Conservation (phyloP, 1,140 invertebrate species). For the Drosophila neocordata region DNA sequence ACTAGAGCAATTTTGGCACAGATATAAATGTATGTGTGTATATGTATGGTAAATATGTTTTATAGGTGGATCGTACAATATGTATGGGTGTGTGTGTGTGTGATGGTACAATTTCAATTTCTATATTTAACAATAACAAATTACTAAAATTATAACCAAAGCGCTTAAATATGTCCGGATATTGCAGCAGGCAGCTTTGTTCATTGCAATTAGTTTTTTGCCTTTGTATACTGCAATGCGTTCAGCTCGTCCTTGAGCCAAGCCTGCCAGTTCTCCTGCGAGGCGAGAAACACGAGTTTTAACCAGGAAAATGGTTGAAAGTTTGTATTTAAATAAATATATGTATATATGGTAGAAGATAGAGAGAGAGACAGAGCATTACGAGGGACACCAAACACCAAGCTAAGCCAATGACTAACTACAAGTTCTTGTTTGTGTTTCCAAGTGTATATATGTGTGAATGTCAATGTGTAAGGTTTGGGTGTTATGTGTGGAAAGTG, state of each 20-base stretch:
- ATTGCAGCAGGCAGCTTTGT: conserved; percentile 27
- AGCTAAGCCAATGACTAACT: conserved; percentile 45
- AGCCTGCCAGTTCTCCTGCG: conserved; percentile 73
- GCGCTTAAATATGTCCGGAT: conserved; percentile 56
- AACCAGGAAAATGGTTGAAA: conserved; percentile 34
- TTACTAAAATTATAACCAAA: conserved; percentile 72
- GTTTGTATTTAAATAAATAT: conserved; percentile 28
- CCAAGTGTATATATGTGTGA: conserved; percentile 13
- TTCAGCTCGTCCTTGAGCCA: conserved; percentile 79
- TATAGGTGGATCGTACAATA: conserved; percentile 44
- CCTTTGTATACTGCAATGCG: conserved; percentile 65
- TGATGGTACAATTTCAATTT: conserved; percentile 38
- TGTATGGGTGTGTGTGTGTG: conserved; percentile 36
- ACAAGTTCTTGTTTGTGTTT: conserved; percentile 22
- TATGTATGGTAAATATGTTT: conserved; percentile 8
- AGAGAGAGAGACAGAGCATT: conserved; percentile 10
- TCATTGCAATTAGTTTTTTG: conserved; percentile 70
- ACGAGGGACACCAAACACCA: conserved; percentile 59
- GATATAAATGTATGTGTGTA: conserved; percentile 35
- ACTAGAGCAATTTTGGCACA: conserved; percentile 71
- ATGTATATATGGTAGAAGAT: conserved; percentile 1
- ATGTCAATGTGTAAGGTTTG: conserved; percentile 14
- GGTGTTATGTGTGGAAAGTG: conserved; percentile 7
- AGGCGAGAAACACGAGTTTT: conserved; percentile 57
- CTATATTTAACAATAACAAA: conserved; percentile 77